Conservation (phyloP, 2,797 vertebrate species). For the Neomorphus geoffroyi region DNA sequence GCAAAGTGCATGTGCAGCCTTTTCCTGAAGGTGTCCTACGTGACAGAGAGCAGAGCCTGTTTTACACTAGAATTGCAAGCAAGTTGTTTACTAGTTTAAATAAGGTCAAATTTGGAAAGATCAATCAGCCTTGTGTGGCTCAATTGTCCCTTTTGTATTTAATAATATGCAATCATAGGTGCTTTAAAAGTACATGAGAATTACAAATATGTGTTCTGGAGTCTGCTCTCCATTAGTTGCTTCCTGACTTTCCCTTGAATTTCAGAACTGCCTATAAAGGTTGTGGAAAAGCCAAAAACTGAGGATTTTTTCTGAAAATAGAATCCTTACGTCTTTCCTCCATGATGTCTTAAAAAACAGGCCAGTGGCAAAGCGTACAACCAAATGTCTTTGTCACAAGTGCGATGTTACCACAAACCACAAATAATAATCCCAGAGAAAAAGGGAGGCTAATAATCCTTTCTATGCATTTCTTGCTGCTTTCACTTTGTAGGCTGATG, state of each 20-base stretch:
- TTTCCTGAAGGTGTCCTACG: not conserved
- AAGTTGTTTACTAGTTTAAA: not conserved
- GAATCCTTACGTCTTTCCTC: not conserved
- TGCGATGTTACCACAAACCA: not conserved
- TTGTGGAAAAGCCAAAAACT: not conserved
- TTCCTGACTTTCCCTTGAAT: not conserved
- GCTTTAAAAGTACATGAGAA: not conserved
- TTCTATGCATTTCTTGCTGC: slow-evolving; percentile 23
- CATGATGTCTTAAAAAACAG: not conserved
- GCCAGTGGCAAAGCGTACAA: not conserved
- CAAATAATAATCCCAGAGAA: slow-evolving; percentile 43
- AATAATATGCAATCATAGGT: not conserved
- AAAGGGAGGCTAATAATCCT: slow-evolving; percentile 37
- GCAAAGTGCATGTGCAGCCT: not conserved
- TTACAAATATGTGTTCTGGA: not conserved
- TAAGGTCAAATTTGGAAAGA: not conserved
- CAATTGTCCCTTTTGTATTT: not conserved
- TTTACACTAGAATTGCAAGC: not conserved
- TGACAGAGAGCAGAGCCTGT: not conserved
- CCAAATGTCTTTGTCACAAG: slow-evolving; percentile 2
- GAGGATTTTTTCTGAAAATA: slow-evolving; percentile 10
- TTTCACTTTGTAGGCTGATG: slow-evolving; percentile 46
- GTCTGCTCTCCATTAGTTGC: not conserved
- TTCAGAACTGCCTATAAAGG: not conserved
- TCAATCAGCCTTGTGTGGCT: not conserved